Evolutionary conservation across 2,113 vertebrate genomes (phyloP).

Genomic region (Albula glossodonta): DNA sequence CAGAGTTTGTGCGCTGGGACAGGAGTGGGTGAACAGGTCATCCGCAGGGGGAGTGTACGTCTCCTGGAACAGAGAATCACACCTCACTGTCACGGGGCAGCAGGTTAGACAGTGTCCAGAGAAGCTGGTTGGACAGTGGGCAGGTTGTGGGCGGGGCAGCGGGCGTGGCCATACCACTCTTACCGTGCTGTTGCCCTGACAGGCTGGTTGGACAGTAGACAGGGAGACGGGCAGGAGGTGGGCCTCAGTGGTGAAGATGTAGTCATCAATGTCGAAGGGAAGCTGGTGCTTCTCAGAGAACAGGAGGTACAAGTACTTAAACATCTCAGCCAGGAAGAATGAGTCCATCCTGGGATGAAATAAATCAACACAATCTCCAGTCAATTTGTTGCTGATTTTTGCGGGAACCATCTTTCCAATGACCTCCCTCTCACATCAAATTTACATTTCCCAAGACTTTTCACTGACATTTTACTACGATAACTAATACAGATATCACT

Average conservation of each 20-base stretch:
- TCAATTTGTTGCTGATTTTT: background rate
- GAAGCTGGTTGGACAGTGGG: background rate
- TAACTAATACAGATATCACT: too few relatives aligned
- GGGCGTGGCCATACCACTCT: constrained; percentile 13
- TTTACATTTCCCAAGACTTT: background rate
- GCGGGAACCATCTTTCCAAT: background rate
- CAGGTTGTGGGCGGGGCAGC: background rate
- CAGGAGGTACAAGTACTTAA: constrained; percentile 95
- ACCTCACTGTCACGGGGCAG: background rate
- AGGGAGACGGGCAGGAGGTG: constrained; percentile 94
- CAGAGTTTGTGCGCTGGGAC: constrained; percentile 73
- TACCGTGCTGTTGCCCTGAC: constrained; percentile 66
- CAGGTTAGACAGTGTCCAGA: background rate
- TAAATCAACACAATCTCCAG: too few relatives aligned
- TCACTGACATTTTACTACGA: too few relatives aligned
- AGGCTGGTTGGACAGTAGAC: constrained; percentile 74
- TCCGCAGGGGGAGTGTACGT: constrained; percentile 48
- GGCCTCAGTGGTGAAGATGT: constrained; percentile 96
- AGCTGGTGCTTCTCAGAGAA: constrained; percentile 91
- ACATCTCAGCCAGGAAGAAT: constrained; percentile 98
- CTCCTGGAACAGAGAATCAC: constrained; percentile 35
- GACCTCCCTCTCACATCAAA: background rate
- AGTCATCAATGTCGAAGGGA: constrained; percentile 94
- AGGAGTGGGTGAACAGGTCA: constrained; percentile 71
- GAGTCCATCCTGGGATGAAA: constrained; percentile 88